Evolutionary conservation across 2,888 invertebrate species (phyloP).

Genomic region (Oscheius sp.): DNA sequence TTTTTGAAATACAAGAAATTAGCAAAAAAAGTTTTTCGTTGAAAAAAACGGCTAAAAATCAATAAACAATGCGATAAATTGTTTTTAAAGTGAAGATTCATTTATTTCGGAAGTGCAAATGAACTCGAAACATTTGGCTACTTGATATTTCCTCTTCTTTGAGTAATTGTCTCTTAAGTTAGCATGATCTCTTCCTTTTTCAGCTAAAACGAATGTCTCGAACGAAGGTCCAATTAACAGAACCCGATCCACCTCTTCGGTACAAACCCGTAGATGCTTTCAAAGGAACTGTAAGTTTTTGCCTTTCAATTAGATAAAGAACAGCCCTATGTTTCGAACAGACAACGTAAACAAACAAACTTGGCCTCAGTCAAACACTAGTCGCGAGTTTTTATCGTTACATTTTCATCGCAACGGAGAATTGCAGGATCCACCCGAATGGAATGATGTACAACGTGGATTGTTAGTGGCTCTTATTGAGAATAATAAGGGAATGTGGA

Average conservation of each 20-base stretch:
- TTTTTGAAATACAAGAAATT: too few relatives aligned
- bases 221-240: neutral
- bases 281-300: slow-evolving; percentile 7
- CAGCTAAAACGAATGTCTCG: too few relatives aligned
- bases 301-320: too few relatives aligned
- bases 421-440: slow-evolving; percentile 36
- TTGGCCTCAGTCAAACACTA: neutral
- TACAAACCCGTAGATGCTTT: slow-evolving; percentile 17
- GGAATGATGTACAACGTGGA: slow-evolving; percentile 39
- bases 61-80: too few relatives aligned
- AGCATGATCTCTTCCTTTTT: neutral
- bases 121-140: too few relatives aligned
- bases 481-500: slow-evolving; percentile 35
- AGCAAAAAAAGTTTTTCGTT: too few relatives aligned
- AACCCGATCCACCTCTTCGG: neutral
- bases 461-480: slow-evolving; percentile 39
- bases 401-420: neutral
- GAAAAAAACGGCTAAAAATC: too few relatives aligned
- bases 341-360: neutral
- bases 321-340: neutral
- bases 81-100: too few relatives aligned
- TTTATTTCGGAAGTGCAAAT: too few relatives aligned
- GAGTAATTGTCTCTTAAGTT: too few relatives aligned
- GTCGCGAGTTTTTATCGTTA: neutral
- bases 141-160: too few relatives aligned